Evolutionary conservation across 2,888 invertebrate genomes (phyloP).

Genomic region (Oeneis ivallda): DNA sequence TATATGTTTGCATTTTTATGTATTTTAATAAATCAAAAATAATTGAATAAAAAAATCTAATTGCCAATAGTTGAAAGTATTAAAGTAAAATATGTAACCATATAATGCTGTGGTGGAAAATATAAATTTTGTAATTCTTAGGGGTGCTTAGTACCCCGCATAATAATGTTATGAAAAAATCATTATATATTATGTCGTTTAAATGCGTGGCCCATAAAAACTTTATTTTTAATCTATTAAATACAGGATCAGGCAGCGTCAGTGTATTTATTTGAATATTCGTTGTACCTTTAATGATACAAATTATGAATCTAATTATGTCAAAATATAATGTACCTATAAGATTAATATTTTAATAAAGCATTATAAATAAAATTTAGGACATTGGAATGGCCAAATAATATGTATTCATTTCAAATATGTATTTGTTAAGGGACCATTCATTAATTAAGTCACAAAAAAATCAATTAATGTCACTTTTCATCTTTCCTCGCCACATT

Average conservation of each 20-base stretch:
- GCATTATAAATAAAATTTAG: slow-evolving; percentile 2
- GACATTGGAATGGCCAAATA: background rate
- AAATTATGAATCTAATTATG: background rate
- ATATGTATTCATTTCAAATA: background rate
- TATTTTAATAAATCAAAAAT: slow-evolving; percentile 12
- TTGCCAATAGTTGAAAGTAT: slow-evolving; percentile 3
- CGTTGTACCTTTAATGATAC: background rate
- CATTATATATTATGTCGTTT: background rate
- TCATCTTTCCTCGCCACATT: too few species aligned
- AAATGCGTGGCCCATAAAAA: slow-evolving; percentile 1
- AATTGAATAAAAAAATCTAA: slow-evolving; percentile 13
- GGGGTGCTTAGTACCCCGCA: slow-evolving; percentile 4
- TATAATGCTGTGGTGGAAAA: background rate
- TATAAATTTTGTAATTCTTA: background rate
- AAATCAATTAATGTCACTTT: background rate
- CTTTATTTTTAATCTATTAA: background rate
- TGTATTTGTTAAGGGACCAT: slow-evolving; percentile 1
- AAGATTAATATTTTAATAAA: background rate
- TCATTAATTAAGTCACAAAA: background rate
- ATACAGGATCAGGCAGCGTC: background rate
- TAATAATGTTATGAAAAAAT: background rate
- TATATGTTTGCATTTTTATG: slow-evolving; percentile 15
- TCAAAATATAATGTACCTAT: background rate
- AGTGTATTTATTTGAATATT: background rate
- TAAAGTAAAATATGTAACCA: background rate